A percentile compares a stretch with the other conserved stretches of the same genome.
phyloP scores from a whole-genome alignment of 2,888 invertebrate genomes.

The Bellardia pandia region DNA sequence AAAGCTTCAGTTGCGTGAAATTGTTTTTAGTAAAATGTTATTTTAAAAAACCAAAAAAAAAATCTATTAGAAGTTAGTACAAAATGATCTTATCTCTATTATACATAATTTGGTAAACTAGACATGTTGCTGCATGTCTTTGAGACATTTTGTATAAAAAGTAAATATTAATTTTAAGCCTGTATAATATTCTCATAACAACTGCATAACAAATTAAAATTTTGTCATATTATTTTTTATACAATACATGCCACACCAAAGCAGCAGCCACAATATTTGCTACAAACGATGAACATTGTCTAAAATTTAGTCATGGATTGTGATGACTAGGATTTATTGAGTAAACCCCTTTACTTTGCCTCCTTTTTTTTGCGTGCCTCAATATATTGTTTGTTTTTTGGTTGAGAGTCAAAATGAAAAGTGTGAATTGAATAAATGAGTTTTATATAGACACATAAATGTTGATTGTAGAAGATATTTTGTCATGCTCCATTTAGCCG shows the following conservation, averaged over 20 bases:
- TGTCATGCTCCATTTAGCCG: slow-evolving; percentile 84
- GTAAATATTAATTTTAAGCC: too few relatives aligned
- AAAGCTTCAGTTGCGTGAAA: not conserved
- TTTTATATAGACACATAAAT: slow-evolving; percentile 52
- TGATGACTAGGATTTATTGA: slow-evolving; percentile 61
- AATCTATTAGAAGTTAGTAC: not conserved
- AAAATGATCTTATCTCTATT: not conserved
- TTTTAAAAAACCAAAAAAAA: not conserved
- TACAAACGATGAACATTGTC: slow-evolving; percentile 77
- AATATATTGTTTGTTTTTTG: slow-evolving; percentile 13
- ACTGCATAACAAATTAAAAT: slow-evolving; percentile 83
- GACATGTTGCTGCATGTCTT: too few relatives aligned
- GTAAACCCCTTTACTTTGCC: slow-evolving; percentile 35
- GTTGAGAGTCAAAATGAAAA: slow-evolving; percentile 48
- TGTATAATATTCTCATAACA: slow-evolving; percentile 58
- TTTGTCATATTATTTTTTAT: slow-evolving; percentile 82
- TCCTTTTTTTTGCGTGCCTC: slow-evolving; percentile 49
- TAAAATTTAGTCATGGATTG: slow-evolving; percentile 55
- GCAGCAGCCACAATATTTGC: slow-evolving; percentile 22
- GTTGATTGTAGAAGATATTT: slow-evolving; percentile 74
- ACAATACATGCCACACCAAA: slow-evolving; percentile 77
- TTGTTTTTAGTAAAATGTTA: not conserved
- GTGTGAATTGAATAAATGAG: slow-evolving; percentile 49
- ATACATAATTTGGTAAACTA: too few relatives aligned
- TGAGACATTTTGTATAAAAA: too few relatives aligned